Evolutionary conservation across 2,888 invertebrate species (phyloP), one percentile per base, ranked within the genome.

Genomic region (Mellilla xanthometata): DNA sequence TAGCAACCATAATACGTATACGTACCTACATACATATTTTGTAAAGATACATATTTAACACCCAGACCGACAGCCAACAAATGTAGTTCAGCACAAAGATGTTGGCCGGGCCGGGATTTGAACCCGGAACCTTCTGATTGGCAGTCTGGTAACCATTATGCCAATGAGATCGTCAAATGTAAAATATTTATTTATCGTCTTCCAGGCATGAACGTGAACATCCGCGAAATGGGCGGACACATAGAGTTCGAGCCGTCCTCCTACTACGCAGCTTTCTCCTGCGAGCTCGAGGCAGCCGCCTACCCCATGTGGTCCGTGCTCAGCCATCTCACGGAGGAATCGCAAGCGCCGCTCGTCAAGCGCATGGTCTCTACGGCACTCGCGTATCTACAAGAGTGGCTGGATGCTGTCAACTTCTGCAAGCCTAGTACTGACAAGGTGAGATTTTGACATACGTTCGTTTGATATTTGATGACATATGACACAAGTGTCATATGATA

Each of bases 271-370:
- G 98, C 99, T 19, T 99, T 99, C 90, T 97, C 97, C 50, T 98
- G 98, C 59, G 99, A 99, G 90, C 87, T 99, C 60, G 99, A 99
- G 88, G 97, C 98, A 12, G 97, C 97, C 65, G 97, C 98, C 8
- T 97, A 98, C 85, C 98, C 98, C 1, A 97, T 99, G 98, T 99
- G 98, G 98, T 97, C 97, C 8, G 92, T 99, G 45, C 95, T 98
- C 40, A 94, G 95, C 30, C 98, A 99, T 88, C 91, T 97, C 23
- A 92, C 93, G 49, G 95, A 94, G 68, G 91, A 92, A 5, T 91
- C 91, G 55, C 95, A 95, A 65, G 94, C 94, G 12, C 91, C 93
- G 55, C 90, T 96, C 27, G 96, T 96, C 34, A 92, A 93, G 57
- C 92, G 95, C 58, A 94, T 97, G 50, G 84, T 97, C 15, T 90